A percentile compares a stretch with the other conserved stretches of the same genome.
These are phyloP conservation scores for Eupithecia inturbata DNA, from an alignment of 2,888 invertebrate species.

Conservation along the genomic window DNA sequence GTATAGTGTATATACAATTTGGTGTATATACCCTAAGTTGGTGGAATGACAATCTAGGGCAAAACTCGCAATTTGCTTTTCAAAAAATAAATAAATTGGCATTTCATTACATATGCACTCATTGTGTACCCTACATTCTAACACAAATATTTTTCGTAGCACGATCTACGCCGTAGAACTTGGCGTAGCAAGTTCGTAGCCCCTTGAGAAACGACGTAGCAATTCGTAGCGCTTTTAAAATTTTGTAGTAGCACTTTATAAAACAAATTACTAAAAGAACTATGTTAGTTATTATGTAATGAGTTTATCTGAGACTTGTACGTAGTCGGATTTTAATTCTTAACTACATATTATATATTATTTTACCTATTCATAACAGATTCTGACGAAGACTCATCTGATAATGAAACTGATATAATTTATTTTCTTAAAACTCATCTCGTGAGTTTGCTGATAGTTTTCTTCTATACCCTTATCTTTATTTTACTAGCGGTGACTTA, in stretches of 20 bases:
- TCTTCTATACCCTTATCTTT: no score
- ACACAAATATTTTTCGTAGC: not conserved
- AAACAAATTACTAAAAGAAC: no score
- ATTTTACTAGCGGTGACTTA: no score
- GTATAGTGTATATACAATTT: not conserved
- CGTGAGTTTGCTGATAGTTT: no score
- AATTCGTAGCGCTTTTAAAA: not conserved
- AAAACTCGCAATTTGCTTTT: not conserved
- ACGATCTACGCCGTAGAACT: not conserved
- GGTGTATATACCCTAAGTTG: not conserved
- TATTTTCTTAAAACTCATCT: no score
- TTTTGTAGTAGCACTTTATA: not conserved
- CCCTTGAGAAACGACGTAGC: not conserved
- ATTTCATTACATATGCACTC: not conserved
- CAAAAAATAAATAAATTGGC: not conserved
- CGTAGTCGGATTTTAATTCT: no score
- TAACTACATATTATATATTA: no score
- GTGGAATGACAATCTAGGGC: not conserved
- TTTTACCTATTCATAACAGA: no score
- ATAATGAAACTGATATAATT: no score
- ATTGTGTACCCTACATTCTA: not conserved
- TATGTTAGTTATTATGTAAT: no score
- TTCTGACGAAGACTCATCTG: no score
- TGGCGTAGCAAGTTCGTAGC: slow-evolving; percentile 1
- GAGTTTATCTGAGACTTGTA: no score